Conservation (phyloP, 1,140 invertebrate genomes). For the Fopius arisanus region DNA sequence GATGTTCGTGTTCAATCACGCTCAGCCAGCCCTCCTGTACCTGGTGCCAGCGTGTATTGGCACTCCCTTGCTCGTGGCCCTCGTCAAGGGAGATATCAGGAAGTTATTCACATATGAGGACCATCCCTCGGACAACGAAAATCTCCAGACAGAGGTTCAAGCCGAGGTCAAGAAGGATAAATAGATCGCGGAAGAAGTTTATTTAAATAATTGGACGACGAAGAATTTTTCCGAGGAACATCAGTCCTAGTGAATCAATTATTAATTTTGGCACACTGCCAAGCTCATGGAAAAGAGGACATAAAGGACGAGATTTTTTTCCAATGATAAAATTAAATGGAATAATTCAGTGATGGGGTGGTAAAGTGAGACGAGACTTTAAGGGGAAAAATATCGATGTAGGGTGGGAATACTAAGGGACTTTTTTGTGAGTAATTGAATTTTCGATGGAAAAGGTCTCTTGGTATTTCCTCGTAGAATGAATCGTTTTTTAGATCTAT, state of each 20-base stretch:
- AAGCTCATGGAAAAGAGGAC: too few relatives aligned
- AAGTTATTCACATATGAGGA: conserved; percentile 86
- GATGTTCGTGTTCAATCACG: conserved; percentile 98
- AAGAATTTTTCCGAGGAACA: background rate
- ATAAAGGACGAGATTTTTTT: background rate
- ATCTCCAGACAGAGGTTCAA: conserved; percentile 39
- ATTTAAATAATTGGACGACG: background rate
- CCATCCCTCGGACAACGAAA: conserved; percentile 62
- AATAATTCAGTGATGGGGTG: too few relatives aligned
- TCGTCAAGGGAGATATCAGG: conserved; percentile 91
- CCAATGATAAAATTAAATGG: too few relatives aligned
- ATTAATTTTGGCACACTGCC: too few relatives aligned
- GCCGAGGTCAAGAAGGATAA: conserved; percentile 58
- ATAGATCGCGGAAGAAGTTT: conserved; percentile 47
- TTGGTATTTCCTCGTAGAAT: too few relatives aligned
- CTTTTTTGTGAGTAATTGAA: too few relatives aligned
- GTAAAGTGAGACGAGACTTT: too few relatives aligned
- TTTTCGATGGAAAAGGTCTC: too few relatives aligned
- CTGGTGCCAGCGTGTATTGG: conserved; percentile 95
- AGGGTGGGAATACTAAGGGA: too few relatives aligned
- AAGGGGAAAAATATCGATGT: too few relatives aligned
- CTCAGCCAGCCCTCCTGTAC: conserved; percentile 98
- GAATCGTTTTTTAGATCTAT: too few relatives aligned
- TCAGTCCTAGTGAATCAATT: too few relatives aligned
- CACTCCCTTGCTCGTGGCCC: conserved; percentile 85